Base-by-base conservation (phyloP, 64 coral and sea anemone genomes). In the Pocillopora damicornis region DNA sequence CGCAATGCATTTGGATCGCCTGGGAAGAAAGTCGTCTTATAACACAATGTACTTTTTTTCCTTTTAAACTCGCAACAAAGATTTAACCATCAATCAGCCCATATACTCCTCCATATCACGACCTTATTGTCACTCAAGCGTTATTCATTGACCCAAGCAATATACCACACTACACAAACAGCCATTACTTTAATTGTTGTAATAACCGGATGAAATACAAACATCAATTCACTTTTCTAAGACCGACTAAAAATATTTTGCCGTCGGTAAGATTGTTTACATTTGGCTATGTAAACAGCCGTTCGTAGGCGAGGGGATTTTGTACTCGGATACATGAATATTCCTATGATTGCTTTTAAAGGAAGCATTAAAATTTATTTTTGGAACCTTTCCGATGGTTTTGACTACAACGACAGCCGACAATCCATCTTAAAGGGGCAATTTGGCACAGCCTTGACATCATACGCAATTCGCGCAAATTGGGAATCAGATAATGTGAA, bases 211-310 rank as follows among this genome's bases (percentile, higher is more conserved):
- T 57, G 37, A 68, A 15, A 82, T 67, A 4, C 80, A 82, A 82
- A 67, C 80, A 67, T 15, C 80, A 65, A 85, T 85, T 85, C 81
- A 16, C 16, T 72, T 85, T 72, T 85, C 20, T 57, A 69, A 65
- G 61, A 81, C 9, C 81, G 58, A 72, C 64, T 66, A 9, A 72
- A 65, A 38, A 67, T 85, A 68, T 85, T 85, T 85, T 73, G 81
- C 37, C 12, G 13, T 16, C 17, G n/a, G 42, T 17, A n/a, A 73
- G 11, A n/a, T 85, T 85, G 81, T 85, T 85, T 85, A 85, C 35
- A 73, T 85, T 85, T 85, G 37, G 13, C 12, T 85, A 42, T 35
- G 81, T 85, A 85, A 85, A 85, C 81, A 85, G 1, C 6, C 65
- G 37, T 73, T 42, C 72, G 2, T 18, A 17, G 22, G 61, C 22